Base-by-base conservation (phyloP, 2,113 vertebrate species). In the Sceloporus undulatus region DNA sequence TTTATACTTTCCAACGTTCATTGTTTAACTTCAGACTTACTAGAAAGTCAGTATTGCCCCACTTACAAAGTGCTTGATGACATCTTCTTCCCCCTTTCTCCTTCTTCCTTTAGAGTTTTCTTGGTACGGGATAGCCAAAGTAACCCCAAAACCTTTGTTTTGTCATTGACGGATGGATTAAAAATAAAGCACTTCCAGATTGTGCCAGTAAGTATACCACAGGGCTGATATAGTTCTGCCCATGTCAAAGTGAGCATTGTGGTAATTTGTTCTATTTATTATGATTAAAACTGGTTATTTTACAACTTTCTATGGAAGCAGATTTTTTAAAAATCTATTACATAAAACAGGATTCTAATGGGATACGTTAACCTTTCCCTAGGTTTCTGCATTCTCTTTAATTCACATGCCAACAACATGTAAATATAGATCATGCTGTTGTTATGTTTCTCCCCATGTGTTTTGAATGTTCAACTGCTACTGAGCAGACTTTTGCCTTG, bases 161-260 rank as follows among this genome's bases (percentile, higher is more conserved):
- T 99, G 89, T 99, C 99, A 68, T 90, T 99, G 96, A 99, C 98
- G 96, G 97, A 99, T 94, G 96, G 96, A 95, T 98, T 98, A 96
- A 99, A 98, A 97, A 98, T 99, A 97, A 99, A 99, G 96, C 99
- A 99, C 96, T 99, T 99, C 97, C 98, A 99, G 94, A 99, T 99
- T 94, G 92, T 99, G 94, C 98, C 98, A 73, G 99, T 99, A 97
- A 99, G 99, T 98, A 80, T 87, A 48, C 48, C 48, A 62, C 16
- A 9, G 59, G 11, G 29, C n/a, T 52, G 16, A 68, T 78, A 54
- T 85, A 83, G 56, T 85, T 88, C 65, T 79, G 71, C 27, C 0
- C 0, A 27, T 81, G n/a, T 52, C 68, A 71, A 71, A 80, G 38
- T 78, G 10, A 56, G 27, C 21, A 6, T 21, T 79, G 73, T 74